Evolutionary conservation across 2,797 vertebrate species (phyloP), one percentile per base, ranked within the genome.

Genomic region (Ataeniobius toweri): DNA sequence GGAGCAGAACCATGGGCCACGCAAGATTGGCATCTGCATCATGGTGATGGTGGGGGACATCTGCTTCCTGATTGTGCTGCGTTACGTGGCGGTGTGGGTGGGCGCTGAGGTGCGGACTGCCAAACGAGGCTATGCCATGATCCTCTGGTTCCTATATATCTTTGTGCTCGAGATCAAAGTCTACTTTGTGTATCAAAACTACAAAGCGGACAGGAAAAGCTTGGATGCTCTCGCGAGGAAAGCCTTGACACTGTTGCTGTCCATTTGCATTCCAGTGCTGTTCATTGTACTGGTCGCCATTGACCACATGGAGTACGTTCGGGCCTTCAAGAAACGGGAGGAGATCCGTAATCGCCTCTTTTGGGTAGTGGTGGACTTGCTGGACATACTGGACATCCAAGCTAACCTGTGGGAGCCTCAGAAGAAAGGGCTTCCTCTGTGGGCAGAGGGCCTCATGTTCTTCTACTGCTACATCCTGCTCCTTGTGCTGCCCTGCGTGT

Each of bases 151-250:
- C 89, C 94, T 97, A 5, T 97, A 96, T 12, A 94, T 96, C 85
- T 97, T 96, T 0, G 96, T 96, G 83, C 88, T 97, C 92, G 96
- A 97, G 88, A 96, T 97, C 90, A 96, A 95, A 74, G 96, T 96
- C 80, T 97, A 97, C 93, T 97, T 97, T 78, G 92, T 97, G 50
- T 96, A 96, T 89, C 97, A 97, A 91, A 97, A 97, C 93, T 98
- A 97, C 80, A 97, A 97, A 88, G 96, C 96, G 0, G 97, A 97
- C 89, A 91, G 96, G 55, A 96, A 95, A 71, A 96, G 94, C 83
- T 85, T 96, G 87, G 95, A 96, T 0, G 94, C 95, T 48, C 93
- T 97, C 0, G 95, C 96, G 1, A 94, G 96, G 85, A 96, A 96
- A 85, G 94, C 94, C 0, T 73, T 97, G 77, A 96, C 95, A 1